These are phyloP conservation scores for Siniperca knerii DNA, from an alignment of 2,113 vertebrate species.

Conservation along the genomic window DNA sequence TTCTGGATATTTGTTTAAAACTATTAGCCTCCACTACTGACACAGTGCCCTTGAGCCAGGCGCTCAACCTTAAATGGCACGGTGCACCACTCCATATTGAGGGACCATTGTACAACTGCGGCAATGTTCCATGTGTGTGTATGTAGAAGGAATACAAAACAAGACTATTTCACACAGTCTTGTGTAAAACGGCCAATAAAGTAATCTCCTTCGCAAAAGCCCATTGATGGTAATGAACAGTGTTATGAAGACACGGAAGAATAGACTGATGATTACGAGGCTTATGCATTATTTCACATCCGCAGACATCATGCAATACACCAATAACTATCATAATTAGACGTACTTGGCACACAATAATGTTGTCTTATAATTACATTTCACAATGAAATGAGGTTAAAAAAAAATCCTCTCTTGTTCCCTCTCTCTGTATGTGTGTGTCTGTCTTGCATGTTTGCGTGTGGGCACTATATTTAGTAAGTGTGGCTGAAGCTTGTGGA, in stretches of 20 bases:
- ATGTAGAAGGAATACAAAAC: constrained; percentile 18
- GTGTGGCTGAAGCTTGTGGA: constrained; percentile 40
- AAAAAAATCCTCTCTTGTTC: constrained; percentile 35
- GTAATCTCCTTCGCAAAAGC: constrained; percentile 49
- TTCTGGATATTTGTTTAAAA: background rate
- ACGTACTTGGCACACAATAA: constrained; percentile 66
- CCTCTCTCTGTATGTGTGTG: constrained; percentile 1
- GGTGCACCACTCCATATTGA: background rate
- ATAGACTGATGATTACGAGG: constrained; percentile 66
- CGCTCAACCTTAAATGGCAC: background rate
- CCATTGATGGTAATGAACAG: constrained; percentile 66
- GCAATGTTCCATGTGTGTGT: background rate
- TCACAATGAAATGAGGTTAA: constrained; percentile 48
- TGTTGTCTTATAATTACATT: constrained; percentile 70
- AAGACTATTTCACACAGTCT: constrained; percentile 31
- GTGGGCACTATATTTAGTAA: constrained; percentile 34
- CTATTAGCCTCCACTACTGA: background rate
- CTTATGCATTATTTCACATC: constrained; percentile 60
- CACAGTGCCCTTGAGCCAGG: background rate
- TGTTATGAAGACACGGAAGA: constrained; percentile 60
- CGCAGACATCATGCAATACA: constrained; percentile 53
- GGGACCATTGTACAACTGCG: constrained; percentile 2
- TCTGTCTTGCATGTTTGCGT: constrained; percentile 1
- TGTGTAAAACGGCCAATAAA: constrained; percentile 53
- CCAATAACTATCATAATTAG: constrained; percentile 75